A percentile compares a stretch with the other conserved stretches of the same genome.
Evolutionary conservation across 2,797 vertebrate species (phyloP).

Genomic region (Hyperoplus immaculatus): DNA sequence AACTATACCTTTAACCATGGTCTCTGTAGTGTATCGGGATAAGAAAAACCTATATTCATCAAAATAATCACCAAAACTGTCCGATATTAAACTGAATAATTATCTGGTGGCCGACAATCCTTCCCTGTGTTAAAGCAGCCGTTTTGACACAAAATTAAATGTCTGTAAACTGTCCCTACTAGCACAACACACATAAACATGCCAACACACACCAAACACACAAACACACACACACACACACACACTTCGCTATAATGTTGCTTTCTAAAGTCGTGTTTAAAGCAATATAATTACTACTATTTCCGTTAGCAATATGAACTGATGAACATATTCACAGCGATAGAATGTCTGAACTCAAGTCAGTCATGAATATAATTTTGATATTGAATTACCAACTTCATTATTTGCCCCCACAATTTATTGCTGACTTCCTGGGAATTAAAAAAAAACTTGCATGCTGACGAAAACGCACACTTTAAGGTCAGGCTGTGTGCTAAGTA

Average conservation of each 20-base stretch:
- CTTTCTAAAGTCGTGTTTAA: conserved; percentile 8
- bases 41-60: neutral
- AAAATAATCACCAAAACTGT: neutral
- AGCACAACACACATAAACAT: neutral
- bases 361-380: conserved; percentile 21
- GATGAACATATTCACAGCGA: conserved; percentile 20
- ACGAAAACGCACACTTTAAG: conserved; percentile 38
- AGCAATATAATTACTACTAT: conserved; percentile 20
- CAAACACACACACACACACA: neutral
- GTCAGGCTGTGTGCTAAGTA: conserved; percentile 68
- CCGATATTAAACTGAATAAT: neutral
- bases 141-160: neutral
- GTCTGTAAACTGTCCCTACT: neutral
- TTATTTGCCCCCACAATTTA: conserved; percentile 14
- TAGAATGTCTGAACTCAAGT: conserved; percentile 19
- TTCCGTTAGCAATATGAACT: neutral
- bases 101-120: neutral
- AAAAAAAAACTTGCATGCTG: neutral
- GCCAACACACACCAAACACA: neutral
- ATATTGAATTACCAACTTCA: conserved; percentile 14
- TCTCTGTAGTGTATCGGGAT: neutral
- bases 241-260: neutral
- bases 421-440: conserved; percentile 34
- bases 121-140: neutral
- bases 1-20: neutral